Base-by-base conservation (phyloP, 2,888 invertebrate species). In the Morinoia aosen region DNA sequence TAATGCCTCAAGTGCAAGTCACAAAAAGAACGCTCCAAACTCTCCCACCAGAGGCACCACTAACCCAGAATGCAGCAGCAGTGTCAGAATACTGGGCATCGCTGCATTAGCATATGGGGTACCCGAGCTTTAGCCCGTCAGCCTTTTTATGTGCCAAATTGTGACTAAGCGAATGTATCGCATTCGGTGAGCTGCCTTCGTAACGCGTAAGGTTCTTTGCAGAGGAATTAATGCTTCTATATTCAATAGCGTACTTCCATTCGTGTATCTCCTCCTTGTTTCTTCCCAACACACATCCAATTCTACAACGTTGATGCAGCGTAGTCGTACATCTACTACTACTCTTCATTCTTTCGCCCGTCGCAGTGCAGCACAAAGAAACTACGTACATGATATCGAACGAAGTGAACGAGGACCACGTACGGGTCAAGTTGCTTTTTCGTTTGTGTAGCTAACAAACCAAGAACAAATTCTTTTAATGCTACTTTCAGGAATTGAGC, bases 31-130 rank as follows among this genome's bases (percentile, higher is more conserved):
- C 76, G 16, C 76, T 76, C 76, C 76, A 93, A 57, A 48, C 19
- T 33, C 57, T 33, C 93, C 12, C 56, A 11, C 57, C 58, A 3
- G 57, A 33, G 57, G 58, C n/a, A 56, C 93, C 48, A 93, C 93
- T 93, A 57, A 93, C 93, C 93, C 57, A 93, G 93, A 93, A 93
- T 93, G 93, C 93, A 57, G 93, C 12, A 76, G 76, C 76, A 1
- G 25, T 76, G 76, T 76, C 76, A 76, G 76, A 76, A 76, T 76
- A 76, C 76, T 76, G 33, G 25, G 76, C 76, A 76, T 76, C 76
- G 76, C 76, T 33, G 76, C 76, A 76, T 76, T 76, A 33, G 76
- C 76, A 76, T 76, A 76, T 33, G 76, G 76, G 76, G 33, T 76
- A 76, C 76, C 25, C 25, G 76, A 76, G 76, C 25, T 33, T 76